These are phyloP conservation scores for Nicator chloris DNA, from an alignment of 2,113 vertebrate genomes.

Conservation along the genomic window DNA sequence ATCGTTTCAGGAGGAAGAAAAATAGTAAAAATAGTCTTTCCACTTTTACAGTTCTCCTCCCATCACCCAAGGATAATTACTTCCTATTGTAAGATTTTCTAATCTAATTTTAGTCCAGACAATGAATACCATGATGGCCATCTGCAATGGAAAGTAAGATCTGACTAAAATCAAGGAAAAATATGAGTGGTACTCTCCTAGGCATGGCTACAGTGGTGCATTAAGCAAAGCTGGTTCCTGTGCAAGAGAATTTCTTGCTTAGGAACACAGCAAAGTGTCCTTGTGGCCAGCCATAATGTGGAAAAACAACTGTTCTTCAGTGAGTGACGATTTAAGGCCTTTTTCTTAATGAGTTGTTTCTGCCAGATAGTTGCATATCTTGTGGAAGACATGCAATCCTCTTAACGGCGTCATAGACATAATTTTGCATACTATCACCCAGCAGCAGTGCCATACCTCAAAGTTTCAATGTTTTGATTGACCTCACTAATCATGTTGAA, in stretches of 20 bases:
- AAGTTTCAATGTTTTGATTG: conserved; percentile 51
- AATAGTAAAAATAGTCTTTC: neutral
- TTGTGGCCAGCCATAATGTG: neutral
- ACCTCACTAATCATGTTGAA: conserved; percentile 41
- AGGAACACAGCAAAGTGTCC: neutral
- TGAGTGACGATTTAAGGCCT: conserved; percentile 17
- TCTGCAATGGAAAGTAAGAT: neutral
- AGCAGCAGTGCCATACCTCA: conserved; percentile 50
- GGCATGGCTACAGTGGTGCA: neutral
- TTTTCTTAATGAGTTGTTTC: conserved; percentile 8
- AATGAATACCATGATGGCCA: neutral
- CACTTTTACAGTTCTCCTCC: neutral
- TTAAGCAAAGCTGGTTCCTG: neutral
- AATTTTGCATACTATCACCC: conserved; percentile 46
- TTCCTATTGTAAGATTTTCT: neutral
- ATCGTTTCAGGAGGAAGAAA: neutral
- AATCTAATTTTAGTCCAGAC: neutral
- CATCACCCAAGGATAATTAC: neutral
- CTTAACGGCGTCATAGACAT: conserved; percentile 39
- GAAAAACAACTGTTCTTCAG: neutral
- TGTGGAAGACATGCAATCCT: conserved; percentile 14
- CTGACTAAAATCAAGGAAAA: neutral
- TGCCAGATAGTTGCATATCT: conserved; percentile 15
- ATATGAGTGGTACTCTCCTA: neutral
- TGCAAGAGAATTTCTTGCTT: neutral